A percentile compares a stretch with the other conserved stretches of the same genome.
Evolutionary conservation across 2,797 vertebrate genomes (phyloP).

Genomic region (Rousettus madagascariensis): DNA sequence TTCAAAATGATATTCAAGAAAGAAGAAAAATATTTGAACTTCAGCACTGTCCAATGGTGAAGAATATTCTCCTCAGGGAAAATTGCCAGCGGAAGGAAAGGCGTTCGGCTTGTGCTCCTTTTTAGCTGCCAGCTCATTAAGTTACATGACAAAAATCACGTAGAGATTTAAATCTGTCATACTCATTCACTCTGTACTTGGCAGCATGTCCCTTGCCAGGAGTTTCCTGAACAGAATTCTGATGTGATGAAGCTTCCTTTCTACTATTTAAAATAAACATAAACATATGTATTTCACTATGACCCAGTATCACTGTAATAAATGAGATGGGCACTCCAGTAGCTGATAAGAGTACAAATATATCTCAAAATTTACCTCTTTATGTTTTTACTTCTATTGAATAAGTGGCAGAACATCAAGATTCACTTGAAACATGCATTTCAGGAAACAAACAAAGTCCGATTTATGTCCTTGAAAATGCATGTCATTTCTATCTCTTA

Average conservation of each 20-base stretch:
- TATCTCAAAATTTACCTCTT: constrained; percentile 1
- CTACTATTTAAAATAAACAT: background rate
- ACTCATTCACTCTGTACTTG: background rate
- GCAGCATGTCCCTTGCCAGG: background rate
- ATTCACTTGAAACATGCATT: constrained; percentile 31
- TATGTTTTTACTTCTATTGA: background rate
- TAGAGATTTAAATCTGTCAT: background rate
- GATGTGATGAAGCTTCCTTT: background rate
- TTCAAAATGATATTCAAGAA: constrained; percentile 27
- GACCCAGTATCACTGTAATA: background rate
- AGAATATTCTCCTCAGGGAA: background rate
- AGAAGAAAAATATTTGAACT: background rate
- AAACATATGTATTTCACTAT: background rate
- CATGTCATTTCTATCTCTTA: constrained; percentile 23
- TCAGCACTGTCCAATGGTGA: background rate
- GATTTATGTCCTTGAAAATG: constrained; percentile 39
- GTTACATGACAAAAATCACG: background rate
- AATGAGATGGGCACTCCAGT: background rate
- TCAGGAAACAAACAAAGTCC: constrained; percentile 32
- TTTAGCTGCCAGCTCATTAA: background rate
- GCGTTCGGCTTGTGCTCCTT: background rate
- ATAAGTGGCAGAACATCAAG: background rate
- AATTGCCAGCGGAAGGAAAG: background rate
- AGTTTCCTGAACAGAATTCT: background rate
- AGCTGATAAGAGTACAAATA: background rate